These are phyloP conservation scores for Sphaerophoria taeniata DNA, from an alignment of 2,888 invertebrate species.

Conservation along the genomic window DNA sequence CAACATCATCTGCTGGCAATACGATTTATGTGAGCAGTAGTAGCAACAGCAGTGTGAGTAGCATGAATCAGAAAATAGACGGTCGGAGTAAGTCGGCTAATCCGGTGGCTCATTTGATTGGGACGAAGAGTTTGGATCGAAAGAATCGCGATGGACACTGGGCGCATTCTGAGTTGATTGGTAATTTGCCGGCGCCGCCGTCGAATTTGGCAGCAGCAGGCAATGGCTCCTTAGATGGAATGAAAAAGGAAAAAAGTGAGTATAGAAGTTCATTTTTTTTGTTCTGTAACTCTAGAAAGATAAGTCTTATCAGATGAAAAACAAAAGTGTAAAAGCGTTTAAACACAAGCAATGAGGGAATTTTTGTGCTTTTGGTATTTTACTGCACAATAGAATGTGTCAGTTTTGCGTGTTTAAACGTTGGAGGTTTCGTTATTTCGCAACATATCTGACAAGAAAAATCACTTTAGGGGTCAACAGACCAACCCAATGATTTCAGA, in stretches of 20 bases:
- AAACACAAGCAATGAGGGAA: too few species aligned
- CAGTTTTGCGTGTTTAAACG: background rate
- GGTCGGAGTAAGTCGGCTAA: conserved; percentile 86
- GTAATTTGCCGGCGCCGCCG: conserved; percentile 13
- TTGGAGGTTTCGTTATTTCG: too few species aligned
- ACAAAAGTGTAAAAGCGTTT: background rate
- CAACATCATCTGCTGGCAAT: conserved; percentile 18
- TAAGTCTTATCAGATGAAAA: background rate
- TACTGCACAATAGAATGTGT: background rate
- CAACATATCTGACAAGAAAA: too few species aligned
- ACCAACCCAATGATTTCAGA: too few species aligned
- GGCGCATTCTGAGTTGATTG: conserved; percentile 56
- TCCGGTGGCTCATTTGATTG: conserved; percentile 84
- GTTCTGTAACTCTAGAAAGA: background rate
- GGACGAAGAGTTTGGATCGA: conserved; percentile 70
- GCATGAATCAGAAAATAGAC: conserved; percentile 74
- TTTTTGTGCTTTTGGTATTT: background rate
- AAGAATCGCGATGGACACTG: conserved; percentile 64
- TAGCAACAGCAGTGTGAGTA: conserved; percentile 75
- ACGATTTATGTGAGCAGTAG: conserved; percentile 71
- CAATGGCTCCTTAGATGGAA: conserved; percentile 15
- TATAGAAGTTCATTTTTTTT: background rate
- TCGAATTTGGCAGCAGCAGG: conserved; percentile 1
- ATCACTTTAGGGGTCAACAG: too few species aligned
- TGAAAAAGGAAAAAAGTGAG: conserved; percentile 70